A percentile compares a stretch with the other conserved stretches of the same genome.
Conservation (phyloP, 2,888 invertebrate genomes). For the Altica lythri region DNA sequence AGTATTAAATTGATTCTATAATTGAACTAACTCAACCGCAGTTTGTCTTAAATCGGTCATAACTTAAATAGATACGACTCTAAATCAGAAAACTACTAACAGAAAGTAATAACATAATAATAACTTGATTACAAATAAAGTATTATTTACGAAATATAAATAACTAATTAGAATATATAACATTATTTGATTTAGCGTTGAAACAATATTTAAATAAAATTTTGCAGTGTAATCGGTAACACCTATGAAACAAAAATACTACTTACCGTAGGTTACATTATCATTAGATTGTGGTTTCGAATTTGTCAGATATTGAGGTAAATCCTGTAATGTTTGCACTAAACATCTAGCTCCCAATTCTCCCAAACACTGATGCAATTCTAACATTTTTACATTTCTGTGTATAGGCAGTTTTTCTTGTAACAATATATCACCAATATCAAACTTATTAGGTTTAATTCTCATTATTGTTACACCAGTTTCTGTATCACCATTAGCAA, state of each 20-base stretch:
- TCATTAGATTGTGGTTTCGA: constrained; percentile 65
- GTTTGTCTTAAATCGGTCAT: too few relatives aligned
- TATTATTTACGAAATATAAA: too few relatives aligned
- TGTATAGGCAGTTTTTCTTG: constrained; percentile 64
- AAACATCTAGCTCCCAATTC: constrained; percentile 71
- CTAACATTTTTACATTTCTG: constrained; percentile 66
- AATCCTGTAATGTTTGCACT: constrained; percentile 63
- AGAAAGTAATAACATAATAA: too few relatives aligned
- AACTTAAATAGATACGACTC: too few relatives aligned
- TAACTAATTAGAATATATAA: too few relatives aligned
- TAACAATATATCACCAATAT: constrained; percentile 73
- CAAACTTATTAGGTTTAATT: constrained; percentile 81
- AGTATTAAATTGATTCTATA: too few relatives aligned
- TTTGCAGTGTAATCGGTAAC: too few relatives aligned
- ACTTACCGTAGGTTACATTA: constrained; percentile 73
- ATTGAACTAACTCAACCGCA: too few relatives aligned
- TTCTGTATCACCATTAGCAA: constrained; percentile 78
- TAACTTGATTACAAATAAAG: too few relatives aligned
- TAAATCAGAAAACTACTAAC: too few relatives aligned
- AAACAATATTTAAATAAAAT: too few relatives aligned
- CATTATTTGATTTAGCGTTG: too few relatives aligned
- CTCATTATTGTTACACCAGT: constrained; percentile 90
- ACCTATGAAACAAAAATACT: neutral
- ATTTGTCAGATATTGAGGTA: constrained; percentile 64
- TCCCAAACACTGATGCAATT: constrained; percentile 69